A percentile compares a stretch with the other conserved stretches of the same genome.
Evolutionary conservation across 2,888 invertebrate genomes (phyloP).

Genomic region (Cylindroiulus punctatus): DNA sequence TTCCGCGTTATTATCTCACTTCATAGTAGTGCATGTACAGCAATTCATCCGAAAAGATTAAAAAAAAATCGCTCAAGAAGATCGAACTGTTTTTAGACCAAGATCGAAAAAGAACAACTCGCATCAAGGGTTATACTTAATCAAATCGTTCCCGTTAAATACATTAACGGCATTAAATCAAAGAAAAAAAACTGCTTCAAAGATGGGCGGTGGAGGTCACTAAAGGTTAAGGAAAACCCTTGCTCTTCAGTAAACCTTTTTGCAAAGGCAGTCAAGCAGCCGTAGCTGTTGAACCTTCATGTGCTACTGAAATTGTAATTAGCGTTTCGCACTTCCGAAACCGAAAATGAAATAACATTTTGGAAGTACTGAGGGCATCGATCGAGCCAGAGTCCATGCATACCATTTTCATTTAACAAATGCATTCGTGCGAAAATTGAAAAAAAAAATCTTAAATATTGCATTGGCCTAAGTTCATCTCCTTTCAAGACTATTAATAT

Average conservation of each 20-base stretch:
- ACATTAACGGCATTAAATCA: constrained; percentile 7
- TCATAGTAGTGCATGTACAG: neutral
- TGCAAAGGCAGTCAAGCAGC: neutral
- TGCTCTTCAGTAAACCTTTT: neutral
- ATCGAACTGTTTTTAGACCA: neutral
- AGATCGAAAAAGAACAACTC: neutral
- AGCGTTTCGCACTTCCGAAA: neutral
- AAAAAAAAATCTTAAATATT: neutral
- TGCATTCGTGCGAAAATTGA: neutral
- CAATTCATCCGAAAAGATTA: constrained; percentile 6
- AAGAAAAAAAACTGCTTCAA: neutral
- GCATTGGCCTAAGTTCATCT: neutral
- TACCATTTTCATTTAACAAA: neutral
- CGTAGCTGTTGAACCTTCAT: neutral
- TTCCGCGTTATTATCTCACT: constrained; percentile 20
- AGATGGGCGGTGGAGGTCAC: neutral
- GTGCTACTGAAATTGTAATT: neutral
- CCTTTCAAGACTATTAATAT: too few species aligned
- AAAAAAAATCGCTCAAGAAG: neutral
- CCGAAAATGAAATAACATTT: neutral
- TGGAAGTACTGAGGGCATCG: constrained; percentile 13
- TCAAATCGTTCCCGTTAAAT: neutral
- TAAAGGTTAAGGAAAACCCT: neutral
- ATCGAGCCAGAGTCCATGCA: constrained; percentile 2
- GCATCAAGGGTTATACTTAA: constrained; percentile 1